Conservation (phyloP, 2,113 vertebrate genomes). For the Silurus meridionalis region DNA sequence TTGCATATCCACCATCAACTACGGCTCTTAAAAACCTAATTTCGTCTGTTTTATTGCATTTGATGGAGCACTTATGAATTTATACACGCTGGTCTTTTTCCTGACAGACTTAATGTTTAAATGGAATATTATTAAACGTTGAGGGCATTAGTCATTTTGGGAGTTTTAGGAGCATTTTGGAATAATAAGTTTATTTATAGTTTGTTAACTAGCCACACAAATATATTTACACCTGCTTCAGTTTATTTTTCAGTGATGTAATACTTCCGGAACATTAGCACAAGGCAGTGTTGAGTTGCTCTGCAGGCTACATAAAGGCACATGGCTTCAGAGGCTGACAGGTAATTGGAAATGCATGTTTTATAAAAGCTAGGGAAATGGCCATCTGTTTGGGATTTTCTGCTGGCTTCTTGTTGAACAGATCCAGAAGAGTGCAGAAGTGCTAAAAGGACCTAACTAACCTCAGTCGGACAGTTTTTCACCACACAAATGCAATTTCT, state of each 20-base stretch:
- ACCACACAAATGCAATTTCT: neutral
- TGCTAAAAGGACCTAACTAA: constrained; percentile 49
- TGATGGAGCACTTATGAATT: constrained; percentile 33
- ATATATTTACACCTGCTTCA: constrained; percentile 52
- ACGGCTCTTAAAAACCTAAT: constrained; percentile 31
- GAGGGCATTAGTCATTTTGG: constrained; percentile 40
- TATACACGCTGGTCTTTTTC: constrained; percentile 31
- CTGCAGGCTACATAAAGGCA: constrained; percentile 25
- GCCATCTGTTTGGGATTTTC: constrained; percentile 61
- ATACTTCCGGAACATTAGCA: constrained; percentile 57
- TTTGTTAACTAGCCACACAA: constrained; percentile 56
- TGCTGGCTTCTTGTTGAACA: constrained; percentile 39
- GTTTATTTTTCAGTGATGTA: constrained; percentile 56
- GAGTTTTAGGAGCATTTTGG: constrained; percentile 48
- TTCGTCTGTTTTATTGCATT: constrained; percentile 39
- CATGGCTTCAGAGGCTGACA: constrained; percentile 44
- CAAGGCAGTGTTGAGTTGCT: constrained; percentile 40
- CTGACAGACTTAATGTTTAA: constrained; percentile 34
- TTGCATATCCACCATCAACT: neutral
- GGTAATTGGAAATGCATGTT: constrained; percentile 62
- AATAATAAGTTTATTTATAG: constrained; percentile 49
- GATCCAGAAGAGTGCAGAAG: constrained; percentile 46
- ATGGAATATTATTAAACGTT: constrained; percentile 23
- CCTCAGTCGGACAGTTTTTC: constrained; percentile 42
- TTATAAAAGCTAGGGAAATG: constrained; percentile 43